Evolutionary conservation across 2,888 invertebrate species (phyloP).

Genomic region (Yponomeuta evonymella): DNA sequence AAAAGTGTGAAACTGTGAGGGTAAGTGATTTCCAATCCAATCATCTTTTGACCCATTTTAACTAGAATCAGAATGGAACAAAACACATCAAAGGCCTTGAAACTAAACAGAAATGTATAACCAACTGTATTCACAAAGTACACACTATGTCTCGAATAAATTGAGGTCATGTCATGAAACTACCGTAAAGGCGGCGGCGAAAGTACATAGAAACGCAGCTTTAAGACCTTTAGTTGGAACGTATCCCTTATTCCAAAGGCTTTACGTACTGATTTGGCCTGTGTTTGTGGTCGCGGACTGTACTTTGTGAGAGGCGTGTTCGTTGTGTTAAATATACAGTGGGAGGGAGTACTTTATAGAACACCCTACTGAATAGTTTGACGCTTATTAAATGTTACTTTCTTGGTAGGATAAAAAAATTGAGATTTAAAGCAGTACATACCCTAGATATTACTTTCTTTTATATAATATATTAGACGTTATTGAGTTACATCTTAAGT

Average conservation of each 20-base stretch:
- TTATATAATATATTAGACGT: too few species aligned
- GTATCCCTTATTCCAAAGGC: not conserved
- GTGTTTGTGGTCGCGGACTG: not conserved
- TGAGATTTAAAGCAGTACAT: too few species aligned
- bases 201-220: not conserved
- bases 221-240: not conserved
- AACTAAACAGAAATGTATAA: not conserved
- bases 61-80: not conserved
- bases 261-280: not conserved
- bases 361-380: not conserved
- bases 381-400: not conserved
- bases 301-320: not conserved
- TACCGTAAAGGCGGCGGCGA: not conserved
- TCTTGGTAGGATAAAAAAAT: not conserved
- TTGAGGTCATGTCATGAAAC: constrained; percentile 3
- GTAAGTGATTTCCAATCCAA: too few species aligned
- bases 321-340: not conserved
- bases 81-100: not conserved
- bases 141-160: constrained; percentile 1
- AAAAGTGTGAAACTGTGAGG: too few species aligned
- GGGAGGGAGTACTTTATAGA: not conserved
- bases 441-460: too few species aligned
- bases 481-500: too few species aligned
- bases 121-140: not conserved
- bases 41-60: too few species aligned